phyloP scores from a whole-genome alignment of 2,888 invertebrate species.

The Allygus modestus region DNA sequence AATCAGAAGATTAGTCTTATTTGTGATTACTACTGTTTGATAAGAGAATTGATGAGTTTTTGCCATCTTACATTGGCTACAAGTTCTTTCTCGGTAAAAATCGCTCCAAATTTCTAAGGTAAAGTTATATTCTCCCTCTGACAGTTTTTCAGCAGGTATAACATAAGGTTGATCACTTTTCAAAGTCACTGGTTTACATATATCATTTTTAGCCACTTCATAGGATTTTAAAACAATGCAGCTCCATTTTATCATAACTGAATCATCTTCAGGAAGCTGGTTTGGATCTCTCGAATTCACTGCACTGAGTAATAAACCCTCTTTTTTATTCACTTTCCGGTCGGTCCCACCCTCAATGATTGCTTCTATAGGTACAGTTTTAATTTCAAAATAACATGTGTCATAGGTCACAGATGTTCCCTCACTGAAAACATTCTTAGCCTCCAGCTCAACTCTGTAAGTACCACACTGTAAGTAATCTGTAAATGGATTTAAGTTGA shows the following conservation, averaged over 20 bases:
- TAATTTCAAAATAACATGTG: neutral
- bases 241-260: slow-evolving; percentile 12
- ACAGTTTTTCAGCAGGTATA: neutral
- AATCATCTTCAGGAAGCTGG: neutral
- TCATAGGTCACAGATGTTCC: neutral
- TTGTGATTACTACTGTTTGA: neutral
- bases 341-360: neutral
- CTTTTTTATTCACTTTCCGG: neutral
- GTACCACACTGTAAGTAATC: neutral
- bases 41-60: neutral
- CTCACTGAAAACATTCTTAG: neutral
- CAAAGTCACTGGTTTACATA: neutral
- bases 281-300: neutral
- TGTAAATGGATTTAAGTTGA: neutral
- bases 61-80: neutral
- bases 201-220: neutral
- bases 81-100: neutral
- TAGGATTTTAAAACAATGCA: neutral
- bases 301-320: neutral
- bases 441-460: neutral
- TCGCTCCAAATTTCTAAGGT: neutral
- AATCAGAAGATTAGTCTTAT: neutral
- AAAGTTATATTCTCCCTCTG: neutral
- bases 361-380: neutral
- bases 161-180: neutral